Evolutionary conservation across 2,797 vertebrate genomes (phyloP), one percentile per base, ranked within the genome.

Genomic region (Borostomias antarcticus): DNA sequence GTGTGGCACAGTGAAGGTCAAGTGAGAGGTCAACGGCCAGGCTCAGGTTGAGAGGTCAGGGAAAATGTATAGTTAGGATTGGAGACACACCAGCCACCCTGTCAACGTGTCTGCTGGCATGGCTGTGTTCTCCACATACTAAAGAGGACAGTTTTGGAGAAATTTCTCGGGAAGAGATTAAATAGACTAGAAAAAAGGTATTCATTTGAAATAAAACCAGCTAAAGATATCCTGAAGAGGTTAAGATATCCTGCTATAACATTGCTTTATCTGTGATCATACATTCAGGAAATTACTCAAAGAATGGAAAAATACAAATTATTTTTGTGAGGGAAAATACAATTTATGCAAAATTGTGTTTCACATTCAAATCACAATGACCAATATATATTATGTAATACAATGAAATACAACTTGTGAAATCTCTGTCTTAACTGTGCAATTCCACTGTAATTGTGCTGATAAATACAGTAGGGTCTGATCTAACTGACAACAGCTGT

Each of bases 401-500:
- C 40, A n/a, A 45, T n/a, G 13, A 15, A n/a, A 15, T 45, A 15
- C 40, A n/a, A 45, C 17, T 45, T 45, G 3, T 15, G 17, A 17
- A 45, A 5, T n/a, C 15, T 45, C 40, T 45, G 6, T 15, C 15
- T 17, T 0, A 9, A 45, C 40, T 5, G 7, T 45, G n/a, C n/a
- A 45, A 45, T 17, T 45, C 4, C 40, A 15, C 13, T 45, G 13
- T 45, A 45, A 45, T 45, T 45, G 15, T 45, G 40, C 40, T 45
- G 40, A 17, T 45, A 17, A 45, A 6, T 45, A 45, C 5, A n/a
- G 1, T 1, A 45, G 4, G 15, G 48, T 30, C 26, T 30, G 30
- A n/a, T 28, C 28, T 29, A 30, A 2, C 9, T 17, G 61, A 79
- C 59, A 74, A 64, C 74, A 79, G 75, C 78, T 65, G 62, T 45